Percentiles rank a stretch among this genome's conserved stretches.
phyloP scores from a whole-genome alignment of 1,140 invertebrate genomes.

The Megalopta genalis region DNA sequence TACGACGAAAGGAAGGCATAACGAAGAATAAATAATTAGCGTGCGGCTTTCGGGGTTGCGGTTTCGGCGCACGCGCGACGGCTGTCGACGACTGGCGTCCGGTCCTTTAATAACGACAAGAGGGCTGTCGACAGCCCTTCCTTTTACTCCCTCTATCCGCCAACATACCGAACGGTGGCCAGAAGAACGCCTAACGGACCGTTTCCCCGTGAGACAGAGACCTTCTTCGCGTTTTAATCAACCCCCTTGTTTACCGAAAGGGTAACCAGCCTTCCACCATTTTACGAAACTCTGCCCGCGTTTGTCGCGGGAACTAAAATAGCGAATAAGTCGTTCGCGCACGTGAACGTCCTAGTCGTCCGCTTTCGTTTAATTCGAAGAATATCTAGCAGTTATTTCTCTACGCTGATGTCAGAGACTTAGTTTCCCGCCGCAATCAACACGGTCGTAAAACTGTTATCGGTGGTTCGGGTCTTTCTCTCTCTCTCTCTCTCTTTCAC shows the following conservation, averaged over 20 bases:
- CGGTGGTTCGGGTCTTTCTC: not conserved
- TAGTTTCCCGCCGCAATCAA: not conserved
- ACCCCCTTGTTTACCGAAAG: not conserved
- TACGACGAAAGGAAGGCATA: slow-evolving; percentile 63
- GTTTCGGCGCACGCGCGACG: slow-evolving; percentile 70
- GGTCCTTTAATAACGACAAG: slow-evolving; percentile 61
- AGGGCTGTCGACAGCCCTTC: slow-evolving; percentile 13
- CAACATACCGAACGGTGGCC: slow-evolving; percentile 3
- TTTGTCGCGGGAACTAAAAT: too few relatives aligned
- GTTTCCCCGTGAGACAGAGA: not conserved
- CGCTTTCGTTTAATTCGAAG: too few relatives aligned
- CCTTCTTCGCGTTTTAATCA: slow-evolving; percentile 33
- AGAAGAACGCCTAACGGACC: not conserved
- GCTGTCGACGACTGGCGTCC: slow-evolving; percentile 49
- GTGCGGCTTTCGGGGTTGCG: slow-evolving; percentile 70
- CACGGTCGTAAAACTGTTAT: slow-evolving; percentile 3
- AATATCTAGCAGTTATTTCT: not conserved
- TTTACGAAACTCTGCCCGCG: too few relatives aligned
- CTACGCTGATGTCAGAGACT: not conserved
- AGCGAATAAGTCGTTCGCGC: too few relatives aligned
- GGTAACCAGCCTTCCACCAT: not conserved
- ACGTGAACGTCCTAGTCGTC: too few relatives aligned
- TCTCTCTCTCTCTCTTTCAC: too few relatives aligned
- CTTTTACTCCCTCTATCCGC: slow-evolving; percentile 16
- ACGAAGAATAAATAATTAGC: slow-evolving; percentile 74